Evolutionary conservation across 2,113 vertebrate genomes (phyloP), one percentile per base, ranked within the genome.

Genomic region (Candoia aspera): DNA sequence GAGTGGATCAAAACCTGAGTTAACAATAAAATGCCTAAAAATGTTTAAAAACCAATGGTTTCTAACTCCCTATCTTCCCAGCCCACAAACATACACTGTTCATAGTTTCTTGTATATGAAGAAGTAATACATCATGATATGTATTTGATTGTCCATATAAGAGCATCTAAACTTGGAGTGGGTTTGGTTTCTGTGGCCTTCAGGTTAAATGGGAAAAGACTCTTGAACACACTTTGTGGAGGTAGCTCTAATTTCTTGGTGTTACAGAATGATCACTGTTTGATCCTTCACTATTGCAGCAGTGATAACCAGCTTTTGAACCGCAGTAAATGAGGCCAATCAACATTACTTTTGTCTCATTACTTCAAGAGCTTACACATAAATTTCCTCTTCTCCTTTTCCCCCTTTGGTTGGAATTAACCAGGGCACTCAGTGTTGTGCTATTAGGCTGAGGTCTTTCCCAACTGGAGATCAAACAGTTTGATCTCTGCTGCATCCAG

Each of bases 321-420:
- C 96, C 94, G 94, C 95, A 90, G 92, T 91, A 95, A 97, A 96
- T 95, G 96, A 97, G 96, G 95, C 96, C 96, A 97, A 94, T 96
- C 96, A 96, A 93, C 96, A 94, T 96, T 92, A 94, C 96, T 96
- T 96, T 96, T 96, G 91, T 97, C 95, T 96, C 95, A 95, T 97
- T 95, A 97, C 95, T 97, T 97, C 95, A 94, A 97, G 97, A 97
- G 95, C 96, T 95, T 96, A 95, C 94, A 97, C 94, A 91, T 95
- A 95, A 93, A 93, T 96, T 95, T 95, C 93, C 95, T 96, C 95
- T 94, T 94, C 95, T 95, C 94, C 93, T 94, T 92, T 92, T 93
- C 96, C 95, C 94, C 90, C 95, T 11, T 96, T 93, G 96, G 96
- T 94, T 96, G 94, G 96, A 95, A 96, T 96, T 95, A 96, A 94